Conservation (phyloP, 2,113 vertebrate genomes). For the Corvus moneduloides region DNA sequence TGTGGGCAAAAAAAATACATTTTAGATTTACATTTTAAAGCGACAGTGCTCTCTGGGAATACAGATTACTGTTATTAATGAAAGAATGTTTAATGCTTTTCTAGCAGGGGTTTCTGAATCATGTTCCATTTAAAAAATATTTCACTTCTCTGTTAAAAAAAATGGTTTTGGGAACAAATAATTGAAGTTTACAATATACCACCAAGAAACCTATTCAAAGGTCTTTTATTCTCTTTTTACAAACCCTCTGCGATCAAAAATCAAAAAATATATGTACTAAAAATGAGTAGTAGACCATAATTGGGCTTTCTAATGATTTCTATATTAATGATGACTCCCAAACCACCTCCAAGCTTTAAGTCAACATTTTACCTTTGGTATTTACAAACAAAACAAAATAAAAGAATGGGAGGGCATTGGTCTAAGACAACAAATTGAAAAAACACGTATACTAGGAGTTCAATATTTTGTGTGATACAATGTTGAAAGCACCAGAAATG, state of each 20-base stretch:
- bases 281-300: conserved; percentile 29
- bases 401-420: not conserved
- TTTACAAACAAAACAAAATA: conserved; percentile 26
- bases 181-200: conserved; percentile 61
- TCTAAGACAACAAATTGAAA: not conserved
- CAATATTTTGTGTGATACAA: not conserved
- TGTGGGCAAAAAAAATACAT: not conserved
- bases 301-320: conserved; percentile 12
- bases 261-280: conserved; percentile 34
- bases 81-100: conserved; percentile 68
- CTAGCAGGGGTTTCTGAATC: conserved; percentile 60
- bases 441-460: not conserved
- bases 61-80: conserved; percentile 68
- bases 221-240: conserved; percentile 55
- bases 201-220: conserved; percentile 24
- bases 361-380: not conserved
- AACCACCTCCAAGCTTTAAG: not conserved
- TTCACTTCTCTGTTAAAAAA: conserved; percentile 39
- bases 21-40: conserved; percentile 56
- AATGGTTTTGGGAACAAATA: conserved; percentile 57
- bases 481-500: not conserved
- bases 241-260: conserved; percentile 45
- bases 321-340: not conserved
- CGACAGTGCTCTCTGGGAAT: conserved; percentile 48
- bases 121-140: conserved; percentile 39